These are phyloP conservation scores for Mobula birostris DNA, from an alignment of 2,113 vertebrate species.

Conservation along the genomic window DNA sequence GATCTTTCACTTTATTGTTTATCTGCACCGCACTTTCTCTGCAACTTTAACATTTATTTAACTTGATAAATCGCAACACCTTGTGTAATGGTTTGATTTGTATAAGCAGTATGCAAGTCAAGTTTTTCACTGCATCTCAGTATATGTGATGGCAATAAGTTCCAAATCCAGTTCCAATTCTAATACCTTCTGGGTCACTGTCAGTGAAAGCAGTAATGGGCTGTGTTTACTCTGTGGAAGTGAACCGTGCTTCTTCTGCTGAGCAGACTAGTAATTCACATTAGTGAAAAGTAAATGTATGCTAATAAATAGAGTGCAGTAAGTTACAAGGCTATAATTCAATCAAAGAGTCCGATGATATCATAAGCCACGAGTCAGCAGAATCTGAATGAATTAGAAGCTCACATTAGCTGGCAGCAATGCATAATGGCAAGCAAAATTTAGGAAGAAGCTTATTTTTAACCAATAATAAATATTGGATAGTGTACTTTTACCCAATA, in stretches of 20 bases:
- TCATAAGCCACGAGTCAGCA: slow-evolving; percentile 34
- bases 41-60: too few relatives aligned
- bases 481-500: background rate
- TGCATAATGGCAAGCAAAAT: background rate
- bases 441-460: slow-evolving; percentile 11
- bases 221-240: background rate
- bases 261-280: slow-evolving; percentile 21
- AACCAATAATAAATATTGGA: background rate
- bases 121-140: too few relatives aligned
- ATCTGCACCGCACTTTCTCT: too few relatives aligned
- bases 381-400: slow-evolving; percentile 15
- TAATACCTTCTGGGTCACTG: background rate
- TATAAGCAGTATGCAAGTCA: too few relatives aligned
- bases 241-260: background rate
- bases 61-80: too few relatives aligned
- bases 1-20: too few relatives aligned
- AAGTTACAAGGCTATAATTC: slow-evolving; percentile 33
- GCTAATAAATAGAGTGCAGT: slow-evolving; percentile 35
- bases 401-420: background rate
- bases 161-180: background rate
- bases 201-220: background rate
- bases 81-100: too few relatives aligned
- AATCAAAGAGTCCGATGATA: slow-evolving; percentile 18
- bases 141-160: too few relatives aligned
- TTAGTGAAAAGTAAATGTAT: slow-evolving; percentile 35